A percentile compares a stretch with the other conserved stretches of the same genome.
Evolutionary conservation across 2,113 vertebrate genomes (phyloP).

Genomic region (Raja brachyura): DNA sequence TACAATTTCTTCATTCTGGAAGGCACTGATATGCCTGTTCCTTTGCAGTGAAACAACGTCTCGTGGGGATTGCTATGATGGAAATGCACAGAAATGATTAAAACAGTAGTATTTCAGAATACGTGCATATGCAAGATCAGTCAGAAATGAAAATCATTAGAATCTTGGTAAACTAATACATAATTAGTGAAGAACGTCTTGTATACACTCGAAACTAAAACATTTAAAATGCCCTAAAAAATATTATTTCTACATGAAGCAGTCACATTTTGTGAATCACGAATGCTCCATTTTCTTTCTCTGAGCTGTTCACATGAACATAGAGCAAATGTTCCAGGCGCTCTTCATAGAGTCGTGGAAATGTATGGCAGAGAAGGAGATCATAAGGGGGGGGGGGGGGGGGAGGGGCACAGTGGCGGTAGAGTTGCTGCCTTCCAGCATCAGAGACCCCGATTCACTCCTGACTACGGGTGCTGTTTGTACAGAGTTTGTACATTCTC

Average conservation of each 20-base stretch:
- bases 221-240: background rate
- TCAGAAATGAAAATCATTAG: background rate
- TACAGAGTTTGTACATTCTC: too few relatives aligned
- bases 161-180: background rate
- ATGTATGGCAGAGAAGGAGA: too few relatives aligned
- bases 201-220: background rate
- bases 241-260: background rate
- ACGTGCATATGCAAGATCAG: background rate
- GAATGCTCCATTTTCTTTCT: background rate
- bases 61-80: background rate
- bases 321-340: background rate
- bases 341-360: background rate
- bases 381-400: too few relatives aligned
- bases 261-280: background rate
- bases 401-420: too few relatives aligned
- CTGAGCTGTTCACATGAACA: background rate
- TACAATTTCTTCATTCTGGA: background rate
- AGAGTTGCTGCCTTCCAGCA: too few relatives aligned
- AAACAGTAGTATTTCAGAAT: conserved; percentile 5
- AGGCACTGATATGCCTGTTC: background rate
- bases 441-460: too few relatives aligned
- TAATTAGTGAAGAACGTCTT: background rate
- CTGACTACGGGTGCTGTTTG: too few relatives aligned
- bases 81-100: background rate
- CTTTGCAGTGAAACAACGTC: background rate